A percentile compares a stretch with the other conserved stretches of the same genome.
These are phyloP conservation scores for Laticauda colubrina DNA, from an alignment of 2,113 vertebrate genomes.

Conservation along the genomic window DNA sequence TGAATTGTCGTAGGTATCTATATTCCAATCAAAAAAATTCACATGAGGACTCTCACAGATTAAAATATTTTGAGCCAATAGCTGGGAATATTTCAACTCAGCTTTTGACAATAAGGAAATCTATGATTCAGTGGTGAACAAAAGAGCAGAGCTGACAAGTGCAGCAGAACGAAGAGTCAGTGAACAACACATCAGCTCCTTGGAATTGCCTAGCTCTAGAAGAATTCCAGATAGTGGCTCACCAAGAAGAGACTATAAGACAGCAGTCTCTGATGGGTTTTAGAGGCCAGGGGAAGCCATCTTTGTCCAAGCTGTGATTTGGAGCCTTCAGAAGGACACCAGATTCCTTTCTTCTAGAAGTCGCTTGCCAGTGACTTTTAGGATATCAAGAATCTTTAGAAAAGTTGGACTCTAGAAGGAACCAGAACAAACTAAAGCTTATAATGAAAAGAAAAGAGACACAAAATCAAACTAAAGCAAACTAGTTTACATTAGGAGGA, in stretches of 20 bases:
- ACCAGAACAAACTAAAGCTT: background rate
- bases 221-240: background rate
- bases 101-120: background rate
- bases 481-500: background rate
- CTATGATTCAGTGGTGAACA: background rate
- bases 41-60: background rate
- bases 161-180: background rate
- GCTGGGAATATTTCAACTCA: background rate
- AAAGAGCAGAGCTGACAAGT: background rate
- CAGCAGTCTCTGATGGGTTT: background rate
- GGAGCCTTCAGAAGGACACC: too few relatives aligned
- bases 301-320: too few relatives aligned
- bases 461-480: background rate
- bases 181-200: background rate
- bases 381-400: too few relatives aligned
- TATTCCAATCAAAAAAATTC: background rate
- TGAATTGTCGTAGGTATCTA: background rate
- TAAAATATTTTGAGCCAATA: background rate
- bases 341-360: too few relatives aligned
- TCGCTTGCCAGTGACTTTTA: too few relatives aligned
- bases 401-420: too few relatives aligned
- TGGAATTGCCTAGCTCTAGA: background rate
- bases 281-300: background rate
- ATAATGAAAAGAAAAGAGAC: background rate
- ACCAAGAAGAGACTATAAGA: background rate